A percentile compares a stretch with the other conserved stretches of the same genome.
phyloP scores from a whole-genome alignment of 2,888 invertebrate genomes.

The Spisula solida region DNA sequence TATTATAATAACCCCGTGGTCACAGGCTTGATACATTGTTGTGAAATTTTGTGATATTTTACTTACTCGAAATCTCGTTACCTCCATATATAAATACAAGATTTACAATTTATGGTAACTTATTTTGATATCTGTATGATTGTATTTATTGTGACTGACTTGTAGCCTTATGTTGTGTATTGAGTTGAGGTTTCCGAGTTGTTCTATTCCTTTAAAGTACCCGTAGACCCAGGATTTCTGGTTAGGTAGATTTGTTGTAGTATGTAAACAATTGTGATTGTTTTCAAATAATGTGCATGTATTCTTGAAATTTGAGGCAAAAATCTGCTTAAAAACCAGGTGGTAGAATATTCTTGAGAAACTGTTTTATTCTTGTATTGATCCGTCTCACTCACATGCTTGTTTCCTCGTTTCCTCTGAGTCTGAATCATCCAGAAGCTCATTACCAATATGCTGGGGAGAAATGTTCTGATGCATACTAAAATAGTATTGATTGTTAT shows the following conservation, averaged over 20 bases:
- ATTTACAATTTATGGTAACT: background rate
- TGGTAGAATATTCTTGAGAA: background rate
- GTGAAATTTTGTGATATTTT: background rate
- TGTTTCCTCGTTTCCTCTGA: constrained; percentile 25
- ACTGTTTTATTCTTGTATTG: constrained; percentile 43
- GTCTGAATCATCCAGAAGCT: constrained; percentile 63
- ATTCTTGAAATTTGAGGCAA: background rate
- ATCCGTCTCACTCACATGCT: constrained; percentile 52
- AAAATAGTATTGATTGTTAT: constrained; percentile 43
- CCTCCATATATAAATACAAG: background rate
- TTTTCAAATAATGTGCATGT: background rate
- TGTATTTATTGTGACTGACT: background rate
- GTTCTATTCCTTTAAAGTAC: too few species aligned
- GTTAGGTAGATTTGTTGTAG: too few species aligned
- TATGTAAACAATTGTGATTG: background rate
- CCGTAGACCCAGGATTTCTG: too few species aligned
- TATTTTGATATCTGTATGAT: background rate
- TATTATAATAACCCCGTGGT: background rate
- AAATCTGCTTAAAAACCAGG: background rate
- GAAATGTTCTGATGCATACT: constrained; percentile 35
- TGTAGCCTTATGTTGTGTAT: background rate
- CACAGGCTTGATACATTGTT: background rate
- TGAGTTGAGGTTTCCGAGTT: too few species aligned
- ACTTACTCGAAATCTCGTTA: background rate
- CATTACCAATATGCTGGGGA: constrained; percentile 35